A percentile compares a stretch with the other conserved stretches of the same genome.
These are phyloP conservation scores for Hycleus phaleratus DNA, from an alignment of 1,140 invertebrate species.

Conservation along the genomic window DNA sequence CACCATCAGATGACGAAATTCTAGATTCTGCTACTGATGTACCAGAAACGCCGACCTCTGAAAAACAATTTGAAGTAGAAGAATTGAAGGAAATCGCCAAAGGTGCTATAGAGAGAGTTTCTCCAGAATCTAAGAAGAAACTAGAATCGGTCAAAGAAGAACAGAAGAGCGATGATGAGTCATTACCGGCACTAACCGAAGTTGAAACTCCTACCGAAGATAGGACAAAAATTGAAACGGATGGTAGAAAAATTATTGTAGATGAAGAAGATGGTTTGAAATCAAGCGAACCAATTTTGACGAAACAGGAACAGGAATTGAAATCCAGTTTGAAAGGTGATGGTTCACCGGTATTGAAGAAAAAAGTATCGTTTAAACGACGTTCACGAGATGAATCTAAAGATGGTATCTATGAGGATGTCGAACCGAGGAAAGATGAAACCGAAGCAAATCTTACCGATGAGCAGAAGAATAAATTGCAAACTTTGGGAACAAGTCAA, in stretches of 20 bases:
- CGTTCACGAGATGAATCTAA: constrained; percentile 21
- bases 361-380: constrained; percentile 40
- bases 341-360: constrained; percentile 41
- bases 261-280: constrained; percentile 37
- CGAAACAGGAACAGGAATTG: background rate
- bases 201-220: background rate
- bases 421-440: constrained; percentile 36
- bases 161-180: constrained; percentile 1
- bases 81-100: constrained; percentile 34
- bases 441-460: background rate
- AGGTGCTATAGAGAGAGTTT: constrained; percentile 30
- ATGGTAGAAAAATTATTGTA: constrained; percentile 23
- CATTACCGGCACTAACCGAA: constrained; percentile 12
- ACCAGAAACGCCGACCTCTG: constrained; percentile 33
- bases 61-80: constrained; percentile 27
- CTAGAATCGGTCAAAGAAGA: constrained; percentile 28
- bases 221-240: background rate
- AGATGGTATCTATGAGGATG: constrained; percentile 38
- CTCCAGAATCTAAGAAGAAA: constrained; percentile 21
- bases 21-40: constrained; percentile 29
- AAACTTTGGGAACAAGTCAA: constrained; percentile 9
- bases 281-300: background rate
- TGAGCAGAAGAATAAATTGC: constrained; percentile 7
- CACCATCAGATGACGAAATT: constrained; percentile 38
- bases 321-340: constrained; percentile 24